phyloP scores from a whole-genome alignment of 2,888 invertebrate genomes.

The Resseliella maxima region DNA sequence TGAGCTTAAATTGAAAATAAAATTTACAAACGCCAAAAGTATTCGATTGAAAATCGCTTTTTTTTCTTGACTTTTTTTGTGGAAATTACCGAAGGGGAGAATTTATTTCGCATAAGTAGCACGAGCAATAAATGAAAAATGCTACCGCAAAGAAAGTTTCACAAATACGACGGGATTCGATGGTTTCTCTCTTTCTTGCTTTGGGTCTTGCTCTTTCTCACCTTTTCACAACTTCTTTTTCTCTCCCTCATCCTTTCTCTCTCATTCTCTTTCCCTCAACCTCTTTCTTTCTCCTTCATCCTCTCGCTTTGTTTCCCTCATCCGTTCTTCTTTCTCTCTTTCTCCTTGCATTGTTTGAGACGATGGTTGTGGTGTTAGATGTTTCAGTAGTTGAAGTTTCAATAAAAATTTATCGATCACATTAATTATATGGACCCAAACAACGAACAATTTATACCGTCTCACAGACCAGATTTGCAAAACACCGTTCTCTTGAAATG shows the following conservation, averaged over 20 bases:
- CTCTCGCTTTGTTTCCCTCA: no score
- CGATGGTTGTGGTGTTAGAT: no score
- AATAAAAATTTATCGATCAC: slow-evolving; percentile 53
- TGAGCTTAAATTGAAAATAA: slow-evolving; percentile 34
- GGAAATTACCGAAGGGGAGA: background rate
- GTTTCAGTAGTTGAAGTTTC: slow-evolving; percentile 36
- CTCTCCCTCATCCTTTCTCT: no score
- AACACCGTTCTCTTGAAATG: background rate
- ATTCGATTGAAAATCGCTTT: slow-evolving; percentile 23
- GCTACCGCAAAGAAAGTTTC: slow-evolving; percentile 1
- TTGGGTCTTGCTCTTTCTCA: no score
- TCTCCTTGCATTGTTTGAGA: background rate
- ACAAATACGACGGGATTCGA: background rate
- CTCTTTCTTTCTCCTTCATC: no score
- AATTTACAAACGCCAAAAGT: slow-evolving; percentile 2
- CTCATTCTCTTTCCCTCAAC: no score
- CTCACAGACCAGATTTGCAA: background rate
- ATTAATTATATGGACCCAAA: slow-evolving; percentile 41
- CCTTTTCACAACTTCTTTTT: no score
- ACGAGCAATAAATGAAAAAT: background rate
- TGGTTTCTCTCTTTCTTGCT: no score
- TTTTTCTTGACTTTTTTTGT: no score
- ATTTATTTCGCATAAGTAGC: slow-evolving; percentile 22
- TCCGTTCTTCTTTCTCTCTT: no score
- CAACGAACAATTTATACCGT: slow-evolving; percentile 40